Evolutionary conservation across 2,113 vertebrate genomes (phyloP), one percentile per base, ranked within the genome.

Genomic region (Montifringilla adamsi): DNA sequence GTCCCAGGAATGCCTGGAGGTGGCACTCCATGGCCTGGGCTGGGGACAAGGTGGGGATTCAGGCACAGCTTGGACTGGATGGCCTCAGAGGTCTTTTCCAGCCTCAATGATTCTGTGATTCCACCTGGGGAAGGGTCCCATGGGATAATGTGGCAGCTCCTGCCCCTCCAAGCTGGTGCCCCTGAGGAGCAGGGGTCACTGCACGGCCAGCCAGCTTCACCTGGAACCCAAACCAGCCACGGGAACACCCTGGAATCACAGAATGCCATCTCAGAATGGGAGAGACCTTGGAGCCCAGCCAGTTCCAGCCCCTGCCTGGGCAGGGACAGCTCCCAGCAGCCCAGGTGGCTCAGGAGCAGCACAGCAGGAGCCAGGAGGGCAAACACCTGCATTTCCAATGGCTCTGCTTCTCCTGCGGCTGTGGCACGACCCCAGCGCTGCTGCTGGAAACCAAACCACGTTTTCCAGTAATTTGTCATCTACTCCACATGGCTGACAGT

Each of bases 1-100:
- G 52, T 2, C 17, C 52, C 2, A 53, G 28, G 17, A 31, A 31
- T 3, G 30, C 53, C 30, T 39, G 60, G 5, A 4, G 0, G 0
- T 35, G 59, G 33, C 69, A n/a, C 69, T 30, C 28, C 26, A 28
- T 1, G 23, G 44, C 30, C 60, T 26, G 59, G 52, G 26, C 21
- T 59, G 31, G 37, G 4, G 26, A 68, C 37, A 44, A 15, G 37
- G 44, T 43, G 35, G 27, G 30, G 4, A 56, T 27, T 27, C 0
- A 0, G 74, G 13, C 49, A 72, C 58, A 58, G 49, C 3, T 2
- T 0, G 18, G 23, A 7, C 15, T 59, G 13, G 0, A 6, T 10
- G 52, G 10, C 1, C n/a, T 18, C 1, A 0, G 28, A 41, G 16
- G 19, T 4, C 13, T n/a, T 44, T 33, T n/a, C 60, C 68, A 81